These are phyloP conservation scores for Eurytoma adleriae DNA, from an alignment of 2,888 invertebrate species.

Conservation along the genomic window DNA sequence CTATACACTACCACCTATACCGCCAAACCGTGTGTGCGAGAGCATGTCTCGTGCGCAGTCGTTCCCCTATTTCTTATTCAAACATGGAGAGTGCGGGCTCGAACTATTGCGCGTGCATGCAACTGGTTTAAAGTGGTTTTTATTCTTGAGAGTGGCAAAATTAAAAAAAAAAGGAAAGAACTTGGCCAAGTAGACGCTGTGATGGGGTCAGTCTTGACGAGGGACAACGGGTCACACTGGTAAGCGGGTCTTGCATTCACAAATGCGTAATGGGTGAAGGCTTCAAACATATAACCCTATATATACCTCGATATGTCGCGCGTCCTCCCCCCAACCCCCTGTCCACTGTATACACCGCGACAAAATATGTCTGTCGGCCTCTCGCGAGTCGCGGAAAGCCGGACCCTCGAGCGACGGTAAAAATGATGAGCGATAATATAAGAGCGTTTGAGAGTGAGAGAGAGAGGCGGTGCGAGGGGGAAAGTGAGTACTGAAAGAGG, in stretches of 20 bases:
- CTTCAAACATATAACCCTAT: neutral
- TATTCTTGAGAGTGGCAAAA: slow-evolving; percentile 57
- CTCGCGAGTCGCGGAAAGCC: no score
- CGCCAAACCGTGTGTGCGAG: slow-evolving; percentile 12
- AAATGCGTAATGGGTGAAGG: slow-evolving; percentile 11
- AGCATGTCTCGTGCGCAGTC: slow-evolving; percentile 24
- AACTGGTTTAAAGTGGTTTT: slow-evolving; percentile 54
- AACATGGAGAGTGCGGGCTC: neutral
- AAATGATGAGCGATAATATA: neutral
- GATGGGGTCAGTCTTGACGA: neutral
- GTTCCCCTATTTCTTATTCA: neutral
- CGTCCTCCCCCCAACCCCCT: neutral
- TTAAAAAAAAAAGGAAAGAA: neutral
- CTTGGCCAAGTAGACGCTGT: neutral
- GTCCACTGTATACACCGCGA: neutral
- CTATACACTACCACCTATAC: neutral
- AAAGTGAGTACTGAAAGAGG: slow-evolving; percentile 53
- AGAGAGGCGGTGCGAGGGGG: slow-evolving; percentile 49
- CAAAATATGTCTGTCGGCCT: neutral
- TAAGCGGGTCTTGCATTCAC: slow-evolving; percentile 33
- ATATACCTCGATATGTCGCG: no score
- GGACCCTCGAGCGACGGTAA: neutral
- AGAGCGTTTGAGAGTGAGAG: neutral
- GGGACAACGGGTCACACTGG: slow-evolving; percentile 53
- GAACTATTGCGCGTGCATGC: slow-evolving; percentile 36